phyloP scores from a whole-genome alignment of 2,888 invertebrate genomes.

The Cryptocephalus moraei region DNA sequence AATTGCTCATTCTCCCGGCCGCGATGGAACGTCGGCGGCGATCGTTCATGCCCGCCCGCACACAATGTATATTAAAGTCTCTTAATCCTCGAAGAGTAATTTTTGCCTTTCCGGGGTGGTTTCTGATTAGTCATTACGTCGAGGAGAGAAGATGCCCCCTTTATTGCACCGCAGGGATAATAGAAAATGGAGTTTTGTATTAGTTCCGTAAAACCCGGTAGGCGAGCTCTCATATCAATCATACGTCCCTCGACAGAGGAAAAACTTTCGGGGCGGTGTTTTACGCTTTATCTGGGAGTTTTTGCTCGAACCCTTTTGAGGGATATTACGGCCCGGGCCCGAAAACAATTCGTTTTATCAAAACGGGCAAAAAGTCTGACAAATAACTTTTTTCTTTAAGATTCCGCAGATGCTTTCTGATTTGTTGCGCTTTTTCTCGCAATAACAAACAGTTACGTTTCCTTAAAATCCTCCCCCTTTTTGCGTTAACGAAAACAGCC shows the following conservation, averaged over 20 bases:
- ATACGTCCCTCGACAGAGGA: slow-evolving; percentile 6
- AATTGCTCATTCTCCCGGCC: too few relatives aligned
- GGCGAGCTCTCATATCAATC: slow-evolving; percentile 9
- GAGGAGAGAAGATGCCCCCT: slow-evolving; percentile 7
- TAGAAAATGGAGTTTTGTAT: slow-evolving; percentile 17
- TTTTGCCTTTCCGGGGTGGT: slow-evolving; percentile 9
- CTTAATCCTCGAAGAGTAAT: slow-evolving; percentile 5
- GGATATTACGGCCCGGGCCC: too few relatives aligned
- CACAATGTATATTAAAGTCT: slow-evolving; percentile 7
- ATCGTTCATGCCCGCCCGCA: not conserved
- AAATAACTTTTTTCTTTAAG: too few relatives aligned
- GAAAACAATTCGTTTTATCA: too few relatives aligned
- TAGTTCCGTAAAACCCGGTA: slow-evolving; percentile 11
- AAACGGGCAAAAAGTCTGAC: too few relatives aligned
- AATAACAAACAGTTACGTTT: too few relatives aligned
- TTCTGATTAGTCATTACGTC: slow-evolving; percentile 16
- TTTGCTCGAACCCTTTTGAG: too few relatives aligned
- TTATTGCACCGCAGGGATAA: slow-evolving; percentile 15
- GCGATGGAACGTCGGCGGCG: too few relatives aligned
- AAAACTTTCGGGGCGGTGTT: slow-evolving; percentile 1
- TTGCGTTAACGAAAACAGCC: too few relatives aligned
- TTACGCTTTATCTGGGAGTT: not conserved
- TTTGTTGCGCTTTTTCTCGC: too few relatives aligned
- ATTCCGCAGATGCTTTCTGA: too few relatives aligned
- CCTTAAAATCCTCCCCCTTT: too few relatives aligned